Conservation (phyloP, 2,113 vertebrate species). For the Noctilio leporinus region DNA sequence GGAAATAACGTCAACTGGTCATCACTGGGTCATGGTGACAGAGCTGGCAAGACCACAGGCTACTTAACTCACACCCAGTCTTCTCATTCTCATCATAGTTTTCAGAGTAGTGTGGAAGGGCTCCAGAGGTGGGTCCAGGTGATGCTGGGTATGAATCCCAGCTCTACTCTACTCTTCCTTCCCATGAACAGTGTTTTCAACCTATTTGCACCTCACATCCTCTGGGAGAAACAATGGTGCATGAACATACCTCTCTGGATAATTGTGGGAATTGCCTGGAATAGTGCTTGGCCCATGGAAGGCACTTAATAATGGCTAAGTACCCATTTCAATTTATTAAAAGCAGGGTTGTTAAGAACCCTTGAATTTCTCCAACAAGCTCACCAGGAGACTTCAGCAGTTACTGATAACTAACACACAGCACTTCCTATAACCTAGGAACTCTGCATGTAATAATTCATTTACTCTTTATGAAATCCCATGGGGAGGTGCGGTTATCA, state of each 20-base stretch:
- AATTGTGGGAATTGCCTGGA: neutral
- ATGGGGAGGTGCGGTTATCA: neutral
- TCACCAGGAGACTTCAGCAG: neutral
- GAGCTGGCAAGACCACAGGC: neutral
- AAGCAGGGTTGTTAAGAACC: neutral
- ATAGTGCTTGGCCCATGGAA: neutral
- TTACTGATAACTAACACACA: neutral
- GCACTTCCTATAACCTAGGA: neutral
- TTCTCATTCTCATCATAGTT: neutral
- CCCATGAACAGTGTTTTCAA: neutral
- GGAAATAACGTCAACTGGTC: neutral
- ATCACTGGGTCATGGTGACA: neutral
- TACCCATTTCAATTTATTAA: neutral
- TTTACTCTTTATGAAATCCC: neutral
- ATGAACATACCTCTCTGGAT: neutral
- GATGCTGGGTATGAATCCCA: neutral
- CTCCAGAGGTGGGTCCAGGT: rapidly evolving
- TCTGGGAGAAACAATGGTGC: neutral
- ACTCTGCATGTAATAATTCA: neutral
- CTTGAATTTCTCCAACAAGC: neutral
- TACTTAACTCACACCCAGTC: neutral
- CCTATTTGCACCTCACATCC: neutral
- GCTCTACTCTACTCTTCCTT: neutral
- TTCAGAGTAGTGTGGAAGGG: neutral
- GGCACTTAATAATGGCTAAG: neutral